A percentile compares a stretch with the other conserved stretches of the same genome.
These are phyloP conservation scores for Periplaneta americana DNA, from an alignment of 1,140 invertebrate genomes.

Conservation along the genomic window DNA sequence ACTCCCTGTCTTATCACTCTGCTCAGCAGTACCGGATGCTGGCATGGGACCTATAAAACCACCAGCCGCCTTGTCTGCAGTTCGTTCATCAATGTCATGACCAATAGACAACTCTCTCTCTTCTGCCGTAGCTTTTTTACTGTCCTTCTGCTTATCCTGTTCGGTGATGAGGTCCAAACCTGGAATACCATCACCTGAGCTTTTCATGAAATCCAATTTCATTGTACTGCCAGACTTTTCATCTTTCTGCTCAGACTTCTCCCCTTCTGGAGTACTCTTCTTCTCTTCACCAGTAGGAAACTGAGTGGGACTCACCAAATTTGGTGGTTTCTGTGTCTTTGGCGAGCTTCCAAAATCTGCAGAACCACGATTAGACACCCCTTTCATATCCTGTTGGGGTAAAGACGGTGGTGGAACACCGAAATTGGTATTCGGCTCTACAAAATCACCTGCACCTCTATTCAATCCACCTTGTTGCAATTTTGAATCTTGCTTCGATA, in stretches of 20 bases:
- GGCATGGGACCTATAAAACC: not conserved
- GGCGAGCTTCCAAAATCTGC: not conserved
- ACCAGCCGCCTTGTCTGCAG: not conserved
- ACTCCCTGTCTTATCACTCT: not conserved
- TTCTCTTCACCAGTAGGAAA: not conserved
- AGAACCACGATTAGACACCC: not conserved
- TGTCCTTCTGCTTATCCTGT: not conserved
- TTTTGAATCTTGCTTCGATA: slow-evolving; percentile 17
- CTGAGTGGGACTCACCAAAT: not conserved
- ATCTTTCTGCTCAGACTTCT: not conserved
- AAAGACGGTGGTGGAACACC: not conserved
- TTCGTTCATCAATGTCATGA: slow-evolving; percentile 3
- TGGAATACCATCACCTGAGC: slow-evolving; percentile 1
- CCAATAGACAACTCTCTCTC: not conserved
- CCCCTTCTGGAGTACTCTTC: not conserved
- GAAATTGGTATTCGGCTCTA: not conserved
- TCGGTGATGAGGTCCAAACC: slow-evolving; percentile 11
- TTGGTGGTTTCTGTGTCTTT: not conserved
- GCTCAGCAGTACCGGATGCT: not conserved
- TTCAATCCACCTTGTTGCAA: slow-evolving; percentile 24
- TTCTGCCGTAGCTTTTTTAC: not conserved
- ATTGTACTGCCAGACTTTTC: not conserved
- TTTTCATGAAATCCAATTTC: not conserved
- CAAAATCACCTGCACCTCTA: not conserved
- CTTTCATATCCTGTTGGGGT: not conserved